Evolutionary conservation across 2,113 vertebrate genomes (phyloP), one percentile per base, ranked within the genome.

Genomic region (Atractosteus spatula): DNA sequence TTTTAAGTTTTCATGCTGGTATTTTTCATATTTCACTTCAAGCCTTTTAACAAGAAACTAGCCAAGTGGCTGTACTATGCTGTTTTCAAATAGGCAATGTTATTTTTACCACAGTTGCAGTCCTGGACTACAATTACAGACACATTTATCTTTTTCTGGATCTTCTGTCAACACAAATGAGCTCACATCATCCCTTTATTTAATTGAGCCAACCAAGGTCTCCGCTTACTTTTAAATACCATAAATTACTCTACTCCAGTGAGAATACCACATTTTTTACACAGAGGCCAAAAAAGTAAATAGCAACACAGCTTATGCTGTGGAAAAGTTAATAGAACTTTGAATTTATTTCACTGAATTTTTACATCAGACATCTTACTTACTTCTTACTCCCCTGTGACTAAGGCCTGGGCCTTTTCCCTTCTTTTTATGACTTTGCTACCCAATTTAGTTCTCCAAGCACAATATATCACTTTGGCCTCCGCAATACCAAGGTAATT

Each of bases 291-390:
- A 70, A 77, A 71, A 42, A 12, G 75, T 41, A 51, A 69, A 70
- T 55, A 77, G 71, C 71, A 76, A 77, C 68, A 71, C 66, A 42
- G 71, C 64, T 63, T 43, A 63, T 62, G 73, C 76, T 76, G 76
- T 76, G 74, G 70, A 76, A 80, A 79, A 74, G 72, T 66, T 43
- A 80, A 76, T 72, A 51, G 8, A 11, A 70, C 70, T 66, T 11
- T 63, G 0, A 42, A 64, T 74, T 56, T 29, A 29, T 29, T 29
- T n/a, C 17, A 54, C n/a, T 62, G 51, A 70, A 77, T 68, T 79
- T 79, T 72, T 73, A 74, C 65, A 61, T 71, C 64, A 66, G 12
- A 42, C 47, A 66, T 66, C n/a, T 57, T 14, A 43, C n/a, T 29
- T 66, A 13, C 42, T 13, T 12, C 41, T 29, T 7, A 65, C 5